Evolutionary conservation across 2,113 vertebrate species (phyloP), one percentile per base, ranked within the genome.

Genomic region (Leptobrachium ailaonicum): DNA sequence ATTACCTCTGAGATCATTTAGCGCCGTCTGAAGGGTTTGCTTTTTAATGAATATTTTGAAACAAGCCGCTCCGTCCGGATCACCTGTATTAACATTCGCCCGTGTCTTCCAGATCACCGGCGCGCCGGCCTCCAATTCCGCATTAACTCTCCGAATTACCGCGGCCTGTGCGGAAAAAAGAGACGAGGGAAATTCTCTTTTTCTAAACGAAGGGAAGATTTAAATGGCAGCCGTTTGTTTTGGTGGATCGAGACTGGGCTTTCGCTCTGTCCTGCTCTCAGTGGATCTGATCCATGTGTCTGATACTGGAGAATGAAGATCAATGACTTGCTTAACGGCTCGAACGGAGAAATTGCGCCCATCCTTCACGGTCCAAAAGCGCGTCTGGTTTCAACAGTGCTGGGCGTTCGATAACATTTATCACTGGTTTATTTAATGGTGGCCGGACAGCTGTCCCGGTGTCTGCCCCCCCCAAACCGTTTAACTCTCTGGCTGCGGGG

Each of bases 331-430:
- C 50, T 14, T 74, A 74, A 68, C 73, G 71, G 71, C 7, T 80
- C 12, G 40, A 58, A 66, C 41, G 9, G 9, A 73, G 50, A 80
- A 80, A 80, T 80, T 60, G 78, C 50, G 41, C 71, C 50, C 60
- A 80, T 80, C 43, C 71, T 73, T 80, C 78, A 80, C 67, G 71
- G 71, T 80, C 50, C 42, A 40, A 79, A 60, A 64, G 78, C 60
- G 62, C 71, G 54, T 10, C 71, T 67, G 78, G 78, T 68, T 71
- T 80, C 64, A 45, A 8, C 71, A n/a, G 50, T 43, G n/a, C 2
- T 5, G 71, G 78, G 41, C 32, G 47, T 45, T 40, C 1, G 41
- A 14, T 20, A 60, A 73, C 78, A 80, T 74, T 68, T 63, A 80
- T 80, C 71, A 80, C 71, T 53, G 6, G 1, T 2, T 74, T 80